Conservation (phyloP, 2,888 invertebrate genomes). For the Spatulosminthurus flaviceps region DNA sequence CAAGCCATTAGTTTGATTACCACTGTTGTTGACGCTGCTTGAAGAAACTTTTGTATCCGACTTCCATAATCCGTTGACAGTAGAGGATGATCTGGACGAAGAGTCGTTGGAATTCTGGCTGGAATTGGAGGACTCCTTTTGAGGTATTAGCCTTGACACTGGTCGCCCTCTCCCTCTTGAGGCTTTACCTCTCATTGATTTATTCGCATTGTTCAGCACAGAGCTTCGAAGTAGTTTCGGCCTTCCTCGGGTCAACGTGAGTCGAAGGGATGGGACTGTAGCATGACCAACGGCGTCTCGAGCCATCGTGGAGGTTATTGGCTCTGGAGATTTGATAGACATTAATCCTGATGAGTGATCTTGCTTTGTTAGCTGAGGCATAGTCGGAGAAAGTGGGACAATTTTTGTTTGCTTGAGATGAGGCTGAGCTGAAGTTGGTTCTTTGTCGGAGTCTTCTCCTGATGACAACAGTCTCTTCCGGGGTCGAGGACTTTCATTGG, state of each 20-base stretch:
- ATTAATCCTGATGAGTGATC: neutral
- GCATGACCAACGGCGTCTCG: neutral
- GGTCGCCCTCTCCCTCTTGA: neutral
- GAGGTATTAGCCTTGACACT: neutral
- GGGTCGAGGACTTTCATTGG: neutral
- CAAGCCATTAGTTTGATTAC: neutral
- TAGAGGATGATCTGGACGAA: neutral
- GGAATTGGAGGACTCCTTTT: neutral
- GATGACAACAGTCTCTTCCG: neutral
- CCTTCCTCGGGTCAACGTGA: neutral
- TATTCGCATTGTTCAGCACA: neutral
- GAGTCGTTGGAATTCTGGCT: slow-evolving; percentile 21
- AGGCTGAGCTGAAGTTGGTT: neutral
- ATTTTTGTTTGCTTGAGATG: neutral
- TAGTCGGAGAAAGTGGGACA: neutral
- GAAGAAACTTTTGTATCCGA: neutral
- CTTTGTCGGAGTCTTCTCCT: neutral
- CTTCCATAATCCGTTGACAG: neutral
- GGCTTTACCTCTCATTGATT: neutral
- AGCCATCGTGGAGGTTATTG: neutral
- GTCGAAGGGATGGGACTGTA: neutral
- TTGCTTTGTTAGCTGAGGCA: neutral
- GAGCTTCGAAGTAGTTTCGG: slow-evolving; percentile 29
- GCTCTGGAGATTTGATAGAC: neutral
- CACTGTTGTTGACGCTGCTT: neutral